Base-by-base conservation (phyloP, 2,888 invertebrate species). In the Heliothis peltigera region DNA sequence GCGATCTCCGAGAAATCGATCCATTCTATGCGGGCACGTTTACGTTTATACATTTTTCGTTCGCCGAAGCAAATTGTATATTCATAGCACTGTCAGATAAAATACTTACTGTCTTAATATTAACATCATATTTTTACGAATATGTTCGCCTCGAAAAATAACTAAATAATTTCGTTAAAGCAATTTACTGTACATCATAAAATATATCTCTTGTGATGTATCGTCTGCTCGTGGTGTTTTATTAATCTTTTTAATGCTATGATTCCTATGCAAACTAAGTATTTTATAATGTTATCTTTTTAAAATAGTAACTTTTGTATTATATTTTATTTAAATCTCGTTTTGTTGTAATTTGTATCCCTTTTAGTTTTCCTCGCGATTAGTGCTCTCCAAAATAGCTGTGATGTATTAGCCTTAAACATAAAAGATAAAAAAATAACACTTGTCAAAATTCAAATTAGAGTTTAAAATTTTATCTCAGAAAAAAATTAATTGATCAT, bases 51-150 rank as follows among this genome's bases (percentile, higher is more conserved):
- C n/a, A 15, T 28, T 28, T 49, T 43, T 25, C 25, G 12, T 43
- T 25, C 25, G 25, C 18, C 4, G 42, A 25, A 12, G 53, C 43
- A 53, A 43, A 53, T 53, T 25, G 35, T 66, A 70, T 48, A 66
- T 52, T 66, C 46, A 43, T 42, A 48, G 47, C 42, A 59, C 42
- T 47, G 28, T 18, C 12, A 35, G 12, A 43, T 46, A 19, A 53
- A 8, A 44, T 28, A 70, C 48, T 59, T 47, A 52, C 22, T 47
- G 18, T 44, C 43, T n/a, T 54, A 18, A 54, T 54, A 54, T 54
- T 54, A 63, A 21, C 47, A 21, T 64, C 10, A 47, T 64, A 63
- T 53, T 47, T 49, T 35, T 22, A 25, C n/a, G 18, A 52, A 25
- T 25, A 48, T 6, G 15, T 18, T 46, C 18, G 46, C 8, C 18